These are phyloP conservation scores for Odocoileus hemionus DNA, from an alignment of 2,113 vertebrate species.

Conservation along the genomic window DNA sequence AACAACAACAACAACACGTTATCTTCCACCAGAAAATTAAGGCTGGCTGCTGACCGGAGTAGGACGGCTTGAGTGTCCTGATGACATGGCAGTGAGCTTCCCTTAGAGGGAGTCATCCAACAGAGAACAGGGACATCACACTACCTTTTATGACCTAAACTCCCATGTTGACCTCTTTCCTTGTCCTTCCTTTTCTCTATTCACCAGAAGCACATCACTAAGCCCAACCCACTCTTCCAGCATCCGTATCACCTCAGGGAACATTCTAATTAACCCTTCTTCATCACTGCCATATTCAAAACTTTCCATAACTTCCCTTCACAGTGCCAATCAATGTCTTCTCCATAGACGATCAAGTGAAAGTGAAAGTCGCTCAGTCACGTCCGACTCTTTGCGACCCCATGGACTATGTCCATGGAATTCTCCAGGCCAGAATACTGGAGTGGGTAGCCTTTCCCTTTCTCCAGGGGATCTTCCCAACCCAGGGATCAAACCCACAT, in stretches of 20 bases:
- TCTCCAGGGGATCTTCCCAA: neutral
- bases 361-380: neutral
- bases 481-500: neutral
- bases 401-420: neutral
- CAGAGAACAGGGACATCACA: neutral
- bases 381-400: neutral
- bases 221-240: neutral
- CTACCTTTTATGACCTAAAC: neutral
- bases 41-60: neutral
- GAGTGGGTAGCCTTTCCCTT: neutral
- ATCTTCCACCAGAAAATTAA: neutral
- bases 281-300: neutral
- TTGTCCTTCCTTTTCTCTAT: neutral
- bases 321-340: neutral
- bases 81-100: neutral
- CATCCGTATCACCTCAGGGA: neutral
- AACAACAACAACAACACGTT: neutral
- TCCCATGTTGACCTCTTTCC: neutral
- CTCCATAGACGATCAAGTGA: neutral
- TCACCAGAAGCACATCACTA: neutral
- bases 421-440: neutral
- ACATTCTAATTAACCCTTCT: neutral
- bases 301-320: neutral
- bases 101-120: neutral
- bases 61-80: neutral